Evolutionary conservation across 2,797 vertebrate species (phyloP), one percentile per base, ranked within the genome.

Genomic region (Picus viridis): DNA sequence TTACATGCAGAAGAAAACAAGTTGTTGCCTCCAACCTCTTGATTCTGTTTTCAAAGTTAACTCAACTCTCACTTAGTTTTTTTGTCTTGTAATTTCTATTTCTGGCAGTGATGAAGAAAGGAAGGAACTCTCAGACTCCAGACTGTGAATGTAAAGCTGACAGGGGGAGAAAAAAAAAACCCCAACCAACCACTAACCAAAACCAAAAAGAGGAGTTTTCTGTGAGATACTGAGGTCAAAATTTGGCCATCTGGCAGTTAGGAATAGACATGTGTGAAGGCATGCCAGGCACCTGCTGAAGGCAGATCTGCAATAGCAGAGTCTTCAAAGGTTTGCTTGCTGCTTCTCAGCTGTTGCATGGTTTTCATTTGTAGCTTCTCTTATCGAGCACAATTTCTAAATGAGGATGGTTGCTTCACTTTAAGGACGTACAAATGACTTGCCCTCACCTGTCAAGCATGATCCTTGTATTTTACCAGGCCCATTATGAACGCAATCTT

Each of bases 401-500:
- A 97, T 91, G 97, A 98, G 97, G 97, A 97, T 95, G 93, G 97
- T 96, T 96, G 97, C 96, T 97, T 96, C 83, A 92, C 97, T 97
- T 95, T 98, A 98, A 98, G 98, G 98, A 98, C 96, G 96, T 98
- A 98, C 98, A 98, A 98, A 98, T 98, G 97, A 98, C 97, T 98
- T 98, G 98, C 98, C 98, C 98, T 98, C 97, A 98, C 98, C 98
- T 98, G 99, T 99, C 99, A 98, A 98, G 97, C 97, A 96, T 98
- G 98, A 99, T 99, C 98, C 98, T 97, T 97, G 97, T 97, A 97
- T 99, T 98, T 99, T 98, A 98, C 98, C 97, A 97, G 98, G 97
- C 98, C 98, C 98, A 98, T 98, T 99, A 99, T 98, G 98, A 98
- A 98, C 97, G 98, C 98, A 98, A 99, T 99, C 98, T 98, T 98